These are phyloP conservation scores for Sapajus apella DNA, from an alignment of 2,113 vertebrate genomes.

Conservation along the genomic window DNA sequence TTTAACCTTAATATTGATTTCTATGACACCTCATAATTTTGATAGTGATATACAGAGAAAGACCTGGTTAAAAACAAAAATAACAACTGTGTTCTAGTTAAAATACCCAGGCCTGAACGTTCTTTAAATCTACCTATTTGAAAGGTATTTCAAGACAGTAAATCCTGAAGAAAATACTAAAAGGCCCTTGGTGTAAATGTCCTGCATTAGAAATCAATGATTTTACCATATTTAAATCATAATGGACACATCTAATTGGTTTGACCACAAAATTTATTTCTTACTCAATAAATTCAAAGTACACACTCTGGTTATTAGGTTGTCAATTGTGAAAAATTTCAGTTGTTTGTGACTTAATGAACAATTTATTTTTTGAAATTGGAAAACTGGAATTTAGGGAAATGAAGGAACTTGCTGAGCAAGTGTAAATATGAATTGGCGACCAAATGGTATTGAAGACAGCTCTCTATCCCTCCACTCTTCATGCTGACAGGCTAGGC, in stretches of 20 bases:
- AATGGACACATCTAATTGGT: neutral
- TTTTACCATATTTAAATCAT: conserved; percentile 47
- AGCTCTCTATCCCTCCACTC: neutral
- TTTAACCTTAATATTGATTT: neutral
- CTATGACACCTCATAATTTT: neutral
- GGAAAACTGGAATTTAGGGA: neutral
- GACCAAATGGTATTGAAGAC: neutral
- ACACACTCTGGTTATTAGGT: neutral
- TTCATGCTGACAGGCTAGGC: neutral
- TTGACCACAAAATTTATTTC: conserved; percentile 6
- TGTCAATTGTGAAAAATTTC: neutral
- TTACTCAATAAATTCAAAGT: neutral
- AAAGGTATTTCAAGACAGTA: conserved; percentile 30
- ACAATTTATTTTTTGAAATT: neutral
- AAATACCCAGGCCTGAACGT: neutral
- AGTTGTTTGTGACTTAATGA: neutral
- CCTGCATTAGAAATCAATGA: neutral
- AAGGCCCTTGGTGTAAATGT: neutral
- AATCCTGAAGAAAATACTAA: neutral
- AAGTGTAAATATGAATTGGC: neutral
- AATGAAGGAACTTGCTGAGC: neutral
- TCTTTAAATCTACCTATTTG: neutral
- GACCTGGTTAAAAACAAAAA: conserved; percentile 34
- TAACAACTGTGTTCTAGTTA: neutral
- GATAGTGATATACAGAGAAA: neutral